Percentiles rank a stretch among this genome's conserved stretches.
Evolutionary conservation across 1,140 invertebrate genomes (phyloP).

Genomic region (Apis mellifera): DNA sequence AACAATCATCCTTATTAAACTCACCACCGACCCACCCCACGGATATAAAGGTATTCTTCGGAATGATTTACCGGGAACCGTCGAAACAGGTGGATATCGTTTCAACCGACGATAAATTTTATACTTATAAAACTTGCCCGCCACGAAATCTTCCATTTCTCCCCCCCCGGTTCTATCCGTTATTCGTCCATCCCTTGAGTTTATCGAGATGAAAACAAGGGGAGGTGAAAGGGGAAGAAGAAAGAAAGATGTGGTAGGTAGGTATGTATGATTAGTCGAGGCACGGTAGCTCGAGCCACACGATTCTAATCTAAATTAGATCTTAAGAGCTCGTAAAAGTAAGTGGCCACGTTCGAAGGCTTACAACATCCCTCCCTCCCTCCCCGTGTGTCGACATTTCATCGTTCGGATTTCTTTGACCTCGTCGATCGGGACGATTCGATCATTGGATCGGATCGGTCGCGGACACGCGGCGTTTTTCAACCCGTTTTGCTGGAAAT

Average conservation of each 20-base stretch:
- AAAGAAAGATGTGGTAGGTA: conserved; percentile 4
- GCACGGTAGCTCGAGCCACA: conserved; percentile 60
- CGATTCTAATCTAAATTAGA: conserved; percentile 70
- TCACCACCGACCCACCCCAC: conserved; percentile 63
- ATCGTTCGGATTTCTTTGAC: conserved; percentile 37
- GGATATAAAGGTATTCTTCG: conserved; percentile 65
- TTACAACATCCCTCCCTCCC: conserved; percentile 29
- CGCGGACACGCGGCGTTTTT: not conserved
- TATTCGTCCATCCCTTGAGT: not conserved
- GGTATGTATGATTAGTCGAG: conserved; percentile 47
- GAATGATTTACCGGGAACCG: conserved; percentile 69
- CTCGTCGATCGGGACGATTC: conserved; percentile 8
- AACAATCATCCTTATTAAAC: conserved; percentile 74
- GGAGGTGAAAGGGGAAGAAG: not conserved
- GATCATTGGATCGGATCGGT: not conserved
- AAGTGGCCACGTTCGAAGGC: conserved; percentile 56
- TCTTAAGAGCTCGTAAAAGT: conserved; percentile 68
- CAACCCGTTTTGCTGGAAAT: conserved; percentile 13
- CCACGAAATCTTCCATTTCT: not conserved
- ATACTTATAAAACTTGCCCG: conserved; percentile 22
- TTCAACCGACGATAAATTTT: conserved; percentile 52
- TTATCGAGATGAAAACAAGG: not conserved
- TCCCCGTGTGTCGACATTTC: conserved; percentile 45
- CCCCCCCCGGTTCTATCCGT: no score
- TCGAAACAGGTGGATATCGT: conserved; percentile 58